phyloP scores from a whole-genome alignment of 2,797 vertebrate genomes.

The Dryobates pubescens region DNA sequence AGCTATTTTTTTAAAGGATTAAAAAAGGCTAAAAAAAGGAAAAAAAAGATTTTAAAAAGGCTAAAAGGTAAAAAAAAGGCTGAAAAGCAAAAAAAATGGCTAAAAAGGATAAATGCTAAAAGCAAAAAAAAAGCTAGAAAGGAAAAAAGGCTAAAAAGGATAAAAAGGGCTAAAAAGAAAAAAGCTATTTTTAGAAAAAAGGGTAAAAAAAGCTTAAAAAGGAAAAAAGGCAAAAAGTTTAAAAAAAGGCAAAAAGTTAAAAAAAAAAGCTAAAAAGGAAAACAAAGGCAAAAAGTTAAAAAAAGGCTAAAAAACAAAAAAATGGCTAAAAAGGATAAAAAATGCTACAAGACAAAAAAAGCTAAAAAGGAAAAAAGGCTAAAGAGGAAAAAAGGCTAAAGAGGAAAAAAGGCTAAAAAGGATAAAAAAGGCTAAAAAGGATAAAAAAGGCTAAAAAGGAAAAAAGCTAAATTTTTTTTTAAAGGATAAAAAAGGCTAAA shows the following conservation, averaged over 20 bases:
- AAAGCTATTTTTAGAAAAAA: no score
- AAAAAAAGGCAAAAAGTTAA: no score
- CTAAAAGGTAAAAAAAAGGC: neutral
- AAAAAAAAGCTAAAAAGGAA: neutral
- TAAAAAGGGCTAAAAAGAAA: no score
- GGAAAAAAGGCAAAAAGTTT: neutral
- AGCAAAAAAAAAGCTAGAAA: no score
- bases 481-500: neutral
- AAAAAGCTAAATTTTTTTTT: neutral
- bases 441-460: neutral
- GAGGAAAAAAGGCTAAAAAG: neutral
- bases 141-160: no score
- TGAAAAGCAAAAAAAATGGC: no score
- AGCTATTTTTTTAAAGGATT: neutral
- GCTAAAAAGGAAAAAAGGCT: neutral
- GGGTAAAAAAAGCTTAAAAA: no score
- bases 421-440: neutral
- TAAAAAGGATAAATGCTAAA: no score
- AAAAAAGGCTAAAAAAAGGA: no score
- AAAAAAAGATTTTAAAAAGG: no score
- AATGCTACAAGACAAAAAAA: neutral
- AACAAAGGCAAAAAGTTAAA: no score
- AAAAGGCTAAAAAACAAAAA: neutral
- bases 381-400: no score
- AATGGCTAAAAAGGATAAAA: neutral